These are phyloP conservation scores for Barnardius zonarius DNA, from an alignment of 2,113 vertebrate genomes.

Conservation along the genomic window DNA sequence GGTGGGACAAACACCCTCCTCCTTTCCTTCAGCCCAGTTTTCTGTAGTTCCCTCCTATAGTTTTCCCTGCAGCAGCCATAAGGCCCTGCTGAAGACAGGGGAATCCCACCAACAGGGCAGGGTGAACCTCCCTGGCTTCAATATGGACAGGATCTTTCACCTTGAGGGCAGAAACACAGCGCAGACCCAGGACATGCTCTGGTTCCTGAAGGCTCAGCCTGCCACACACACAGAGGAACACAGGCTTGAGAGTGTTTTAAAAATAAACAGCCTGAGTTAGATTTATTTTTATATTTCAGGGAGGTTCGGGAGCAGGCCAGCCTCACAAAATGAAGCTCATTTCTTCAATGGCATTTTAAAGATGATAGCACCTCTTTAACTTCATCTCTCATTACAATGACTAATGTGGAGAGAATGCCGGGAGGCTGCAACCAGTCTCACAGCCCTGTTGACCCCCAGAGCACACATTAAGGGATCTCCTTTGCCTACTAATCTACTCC, in stretches of 20 bases:
- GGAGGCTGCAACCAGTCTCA: background rate
- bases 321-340: background rate
- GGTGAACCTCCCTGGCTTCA: accelerated
- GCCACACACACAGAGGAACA: background rate
- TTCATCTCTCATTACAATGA: background rate
- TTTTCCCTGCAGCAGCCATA: background rate
- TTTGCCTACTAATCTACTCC: accelerated
- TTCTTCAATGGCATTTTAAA: slow-evolving; percentile 34
- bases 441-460: background rate
- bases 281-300: slow-evolving; percentile 39
- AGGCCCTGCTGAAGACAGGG: background rate
- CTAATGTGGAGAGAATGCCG: background rate
- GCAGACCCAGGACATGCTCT: accelerated
- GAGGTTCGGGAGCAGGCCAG: background rate
- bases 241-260: background rate
- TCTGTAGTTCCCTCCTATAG: background rate
- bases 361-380: slow-evolving; percentile 15
- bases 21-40: background rate
- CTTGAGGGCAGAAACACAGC: background rate
- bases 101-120: background rate
- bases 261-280: slow-evolving; percentile 16
- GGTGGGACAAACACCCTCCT: background rate
- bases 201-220: background rate
- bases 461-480: background rate
- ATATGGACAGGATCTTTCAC: accelerated